Conservation (phyloP, 2,888 invertebrate genomes). For the Ichneumon xanthorius region DNA sequence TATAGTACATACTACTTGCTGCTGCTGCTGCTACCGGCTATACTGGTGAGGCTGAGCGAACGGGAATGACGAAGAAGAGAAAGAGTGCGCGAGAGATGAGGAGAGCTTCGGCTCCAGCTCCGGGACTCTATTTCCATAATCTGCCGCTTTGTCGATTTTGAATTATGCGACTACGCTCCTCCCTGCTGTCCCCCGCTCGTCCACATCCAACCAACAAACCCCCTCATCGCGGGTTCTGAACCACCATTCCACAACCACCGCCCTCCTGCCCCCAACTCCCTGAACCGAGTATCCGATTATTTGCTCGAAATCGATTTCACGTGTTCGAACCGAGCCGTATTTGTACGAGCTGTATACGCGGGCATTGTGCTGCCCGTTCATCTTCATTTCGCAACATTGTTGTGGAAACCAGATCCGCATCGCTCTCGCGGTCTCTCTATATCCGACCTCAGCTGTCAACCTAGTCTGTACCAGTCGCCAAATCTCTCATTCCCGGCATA, state of each 20-base stretch:
- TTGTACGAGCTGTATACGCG: conserved; percentile 76
- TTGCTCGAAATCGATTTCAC: conserved; percentile 84
- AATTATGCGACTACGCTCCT: conserved; percentile 82
- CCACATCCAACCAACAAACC: conserved; percentile 63
- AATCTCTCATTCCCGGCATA: background rate
- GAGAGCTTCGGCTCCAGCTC: conserved; percentile 78
- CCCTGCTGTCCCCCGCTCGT: conserved; percentile 62
- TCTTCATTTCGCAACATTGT: conserved; percentile 73
- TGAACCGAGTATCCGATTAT: conserved; percentile 83
- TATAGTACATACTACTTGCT: conserved; percentile 21
- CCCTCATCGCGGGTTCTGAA: conserved; percentile 64
- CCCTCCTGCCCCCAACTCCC: conserved; percentile 30
- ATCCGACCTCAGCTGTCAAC: conserved; percentile 11
- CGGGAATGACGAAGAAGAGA: conserved; percentile 28
- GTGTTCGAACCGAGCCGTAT: conserved; percentile 79
- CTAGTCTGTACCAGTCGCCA: conserved; percentile 31
- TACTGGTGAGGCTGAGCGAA: conserved; percentile 52
- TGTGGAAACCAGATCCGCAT: conserved; percentile 63
- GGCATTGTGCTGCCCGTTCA: conserved; percentile 73
- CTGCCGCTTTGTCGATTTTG: conserved; percentile 85
- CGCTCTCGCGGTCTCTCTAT: conserved; percentile 68
- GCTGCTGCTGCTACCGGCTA: conserved; percentile 56
- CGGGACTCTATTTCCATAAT: conserved; percentile 85
- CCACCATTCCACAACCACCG: conserved; percentile 57
- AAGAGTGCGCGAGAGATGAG: conserved; percentile 67